Evolutionary conservation across 2,888 invertebrate species (phyloP), one percentile per base, ranked within the genome.

Genomic region (Melolontha melolontha): DNA sequence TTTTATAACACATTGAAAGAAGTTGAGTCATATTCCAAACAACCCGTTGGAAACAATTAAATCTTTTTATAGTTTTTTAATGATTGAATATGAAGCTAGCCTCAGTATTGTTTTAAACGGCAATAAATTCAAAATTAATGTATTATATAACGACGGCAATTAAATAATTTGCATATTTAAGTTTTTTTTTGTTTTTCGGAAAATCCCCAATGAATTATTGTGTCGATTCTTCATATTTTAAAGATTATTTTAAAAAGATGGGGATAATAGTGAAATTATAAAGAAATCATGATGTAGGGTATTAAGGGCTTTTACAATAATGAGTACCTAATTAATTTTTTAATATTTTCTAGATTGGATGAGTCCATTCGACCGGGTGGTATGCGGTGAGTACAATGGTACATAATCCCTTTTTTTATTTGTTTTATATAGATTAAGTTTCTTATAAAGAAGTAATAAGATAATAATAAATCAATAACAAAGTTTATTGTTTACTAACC

Each of bases 281-380:
- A 34, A 34, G 34, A 10, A 8, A 34, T 5, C 10, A 34, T 34
- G 10, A 6, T 8, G 8, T 34, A 34, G 1, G 1, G 4, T 22
- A 22, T 22, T 22, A 2, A 22, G 4, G 14, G 49, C 10, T 42
- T 27, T 12, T 34, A n/a, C 22, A 17, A 16, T 34, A n/a, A 10
- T 41, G 1, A 47, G 39, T 67, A n/a, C n/a, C n/a, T n/a, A 12
- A 11, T 14, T 51, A 41, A 29, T 67, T 63, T 64, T 51, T 71
- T 62, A 74, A 78, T 86, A 86, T 84, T 86, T 87, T 92, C 91
- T 84, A 95, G 94, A 95, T 89, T 95, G 94, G 94, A 95, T 95
- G 93, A 94, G 92, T 87, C 94, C 94, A 83, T 95, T 94, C 87
- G 94, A 95, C 88, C 90, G 94, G 86, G 94, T 95, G 87, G 94